Base-by-base conservation (phyloP, 2,888 invertebrate species). In the Phyllotreta cruciferae region DNA sequence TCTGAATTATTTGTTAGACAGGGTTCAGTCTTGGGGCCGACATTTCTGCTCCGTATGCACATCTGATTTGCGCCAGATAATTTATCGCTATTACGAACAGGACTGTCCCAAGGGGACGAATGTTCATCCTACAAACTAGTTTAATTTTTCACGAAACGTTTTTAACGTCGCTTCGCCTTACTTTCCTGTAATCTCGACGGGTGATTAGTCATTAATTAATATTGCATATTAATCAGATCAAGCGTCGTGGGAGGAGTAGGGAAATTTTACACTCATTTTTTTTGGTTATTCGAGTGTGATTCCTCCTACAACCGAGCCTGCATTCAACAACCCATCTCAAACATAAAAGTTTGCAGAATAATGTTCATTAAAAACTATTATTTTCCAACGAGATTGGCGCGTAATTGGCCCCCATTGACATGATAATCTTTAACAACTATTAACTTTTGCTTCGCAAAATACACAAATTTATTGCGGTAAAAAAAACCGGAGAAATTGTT, bases 1-100 rank as follows among this genome's bases (percentile, higher is more conserved):
- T 62, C 62, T 56, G 56, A 56, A 62, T 62, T 56, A 52, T 56
- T 56, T 62, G 62, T 56, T 62, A 62, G 62, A 56, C 56, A 50
- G 42, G 52, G 50, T 62, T 50, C 56, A 45, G 56, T 42, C 47
- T 62, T 56, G 56, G 34, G 56, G 62, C 50, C 57, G 41, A 57
- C 41, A 57, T 49, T 57, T 57, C 52, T 52, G 52, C 57, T 57
- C 47, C 57, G 57, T 57, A 49, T 50, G 50, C 50, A 57, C 50
- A 57, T 57, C 57, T 57, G 57, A 57, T 57, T 50, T 57, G 57
- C 34, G 47, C 57, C 49, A 57, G 49, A 57, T 57, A 57, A 57
- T 57, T 57, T 47, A 57, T 57, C 57, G 57, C 50, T 57, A 57
- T 57, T 57, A 57, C 49, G 14, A 38, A 10, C 52, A 52, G 52